These are phyloP conservation scores for Clinocottus analis DNA, from an alignment of 2,113 vertebrate species.

Conservation along the genomic window DNA sequence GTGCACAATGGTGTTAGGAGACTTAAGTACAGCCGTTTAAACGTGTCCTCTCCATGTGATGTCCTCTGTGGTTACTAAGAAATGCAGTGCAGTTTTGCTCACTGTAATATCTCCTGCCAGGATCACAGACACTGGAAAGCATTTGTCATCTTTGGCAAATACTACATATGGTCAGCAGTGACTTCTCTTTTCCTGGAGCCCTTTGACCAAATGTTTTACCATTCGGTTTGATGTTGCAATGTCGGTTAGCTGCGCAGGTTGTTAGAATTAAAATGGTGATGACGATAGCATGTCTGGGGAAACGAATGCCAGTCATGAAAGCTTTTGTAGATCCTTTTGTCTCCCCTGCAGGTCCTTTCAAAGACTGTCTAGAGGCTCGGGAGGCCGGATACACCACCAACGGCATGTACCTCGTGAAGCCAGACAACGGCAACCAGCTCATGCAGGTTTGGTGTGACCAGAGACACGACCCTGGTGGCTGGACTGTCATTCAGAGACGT, in stretches of 20 bases:
- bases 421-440: slow-evolving; percentile 89
- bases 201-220: slow-evolving; percentile 8
- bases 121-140: slow-evolving; percentile 38
- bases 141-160: slow-evolving; percentile 28
- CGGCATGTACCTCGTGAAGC: slow-evolving; percentile 91
- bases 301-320: neutral
- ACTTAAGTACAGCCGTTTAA: neutral
- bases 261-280: neutral
- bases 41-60: neutral
- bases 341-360: slow-evolving; percentile 87
- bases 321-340: neutral
- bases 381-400: slow-evolving; percentile 89
- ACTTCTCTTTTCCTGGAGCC: slow-evolving; percentile 40
- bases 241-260: slow-evolving; percentile 4
- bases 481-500: slow-evolving; percentile 93
- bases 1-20: neutral
- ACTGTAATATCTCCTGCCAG: slow-evolving; percentile 10
- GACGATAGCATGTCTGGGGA: neutral
- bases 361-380: slow-evolving; percentile 90
- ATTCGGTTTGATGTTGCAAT: slow-evolving; percentile 12
- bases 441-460: slow-evolving; percentile 98
- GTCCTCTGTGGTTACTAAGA: slow-evolving; percentile 1
- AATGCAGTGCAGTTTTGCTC: slow-evolving; percentile 7
- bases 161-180: slow-evolving; percentile 28
- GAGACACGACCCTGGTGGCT: slow-evolving; percentile 92